Evolutionary conservation across 1,140 invertebrate genomes (phyloP).

Genomic region (Sminthurinus signatus): DNA sequence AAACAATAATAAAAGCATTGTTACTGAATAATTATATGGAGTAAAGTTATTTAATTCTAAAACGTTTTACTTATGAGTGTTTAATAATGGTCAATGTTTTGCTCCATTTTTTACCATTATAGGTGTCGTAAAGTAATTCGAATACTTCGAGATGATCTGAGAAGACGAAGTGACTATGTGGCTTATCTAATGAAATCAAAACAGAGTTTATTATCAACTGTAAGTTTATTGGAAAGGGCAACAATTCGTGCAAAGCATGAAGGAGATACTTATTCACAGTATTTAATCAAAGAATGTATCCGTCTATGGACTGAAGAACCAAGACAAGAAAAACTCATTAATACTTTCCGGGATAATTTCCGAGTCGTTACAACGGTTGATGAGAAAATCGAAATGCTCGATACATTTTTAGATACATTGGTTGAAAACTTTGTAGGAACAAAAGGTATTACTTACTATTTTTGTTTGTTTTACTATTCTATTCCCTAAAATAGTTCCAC

Average conservation of each 20-base stretch:
- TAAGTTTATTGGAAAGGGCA: slow-evolving; percentile 65
- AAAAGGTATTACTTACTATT: slow-evolving; percentile 28
- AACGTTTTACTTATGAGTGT: no score
- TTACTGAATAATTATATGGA: no score
- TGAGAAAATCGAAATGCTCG: slow-evolving; percentile 69
- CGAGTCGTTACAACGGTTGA: slow-evolving; percentile 64
- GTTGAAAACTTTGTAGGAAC: slow-evolving; percentile 24
- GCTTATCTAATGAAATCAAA: slow-evolving; percentile 77
- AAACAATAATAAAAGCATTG: not conserved
- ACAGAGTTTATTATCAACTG: slow-evolving; percentile 70
- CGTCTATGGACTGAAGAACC: slow-evolving; percentile 63
- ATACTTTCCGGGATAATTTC: slow-evolving; percentile 68
- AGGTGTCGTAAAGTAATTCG: slow-evolving; percentile 68
- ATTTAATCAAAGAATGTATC: slow-evolving; percentile 72
- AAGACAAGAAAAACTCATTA: slow-evolving; percentile 41
- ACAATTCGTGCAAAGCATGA: slow-evolving; percentile 43
- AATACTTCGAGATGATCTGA: slow-evolving; percentile 73
- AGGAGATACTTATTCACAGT: slow-evolving; percentile 60
- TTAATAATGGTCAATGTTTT: no score
- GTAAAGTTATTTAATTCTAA: no score
- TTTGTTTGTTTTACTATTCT: not conserved
- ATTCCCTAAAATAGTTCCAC: slow-evolving; percentile 14
- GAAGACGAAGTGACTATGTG: slow-evolving; percentile 69
- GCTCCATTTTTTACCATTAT: slow-evolving; percentile 30
- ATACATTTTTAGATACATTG: slow-evolving; percentile 41